These are phyloP conservation scores for Rutpela maculata DNA, from an alignment of 2,888 invertebrate genomes.

Conservation along the genomic window DNA sequence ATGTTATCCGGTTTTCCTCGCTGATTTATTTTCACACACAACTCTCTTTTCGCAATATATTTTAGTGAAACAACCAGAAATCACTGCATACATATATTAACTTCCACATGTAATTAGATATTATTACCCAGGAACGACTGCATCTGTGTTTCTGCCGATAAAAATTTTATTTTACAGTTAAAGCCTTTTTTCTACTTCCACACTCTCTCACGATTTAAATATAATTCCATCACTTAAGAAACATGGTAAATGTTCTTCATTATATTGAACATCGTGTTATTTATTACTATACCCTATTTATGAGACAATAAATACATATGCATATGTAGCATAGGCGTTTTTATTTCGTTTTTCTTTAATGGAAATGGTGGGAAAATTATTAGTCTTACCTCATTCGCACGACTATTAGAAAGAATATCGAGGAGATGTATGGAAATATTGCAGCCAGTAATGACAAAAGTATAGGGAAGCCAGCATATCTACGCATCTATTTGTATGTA, in stretches of 20 bases:
- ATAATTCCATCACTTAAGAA: constrained; percentile 45
- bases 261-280: constrained; percentile 40
- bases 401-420: background rate
- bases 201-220: constrained; percentile 47
- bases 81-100: constrained; percentile 10
- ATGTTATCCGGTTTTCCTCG: constrained; percentile 63
- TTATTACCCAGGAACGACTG: constrained; percentile 39
- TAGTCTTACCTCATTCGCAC: background rate
- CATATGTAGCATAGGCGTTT: background rate
- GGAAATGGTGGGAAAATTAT: constrained; percentile 25
- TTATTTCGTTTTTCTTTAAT: constrained; percentile 1
- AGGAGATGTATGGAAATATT: too few relatives aligned
- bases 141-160: constrained; percentile 26
- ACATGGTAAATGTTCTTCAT: constrained; percentile 48
- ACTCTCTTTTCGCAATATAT: constrained; percentile 25
- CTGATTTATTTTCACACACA: constrained; percentile 64
- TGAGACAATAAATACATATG: constrained; percentile 15
- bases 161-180: constrained; percentile 41
- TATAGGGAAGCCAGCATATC: too few relatives aligned
- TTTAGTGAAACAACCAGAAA: constrained; percentile 20
- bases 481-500: too few relatives aligned
- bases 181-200: constrained; percentile 26
- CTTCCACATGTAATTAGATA: constrained; percentile 39
- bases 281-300: constrained; percentile 33
- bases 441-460: too few relatives aligned